Evolutionary conservation across 2,797 vertebrate species (phyloP).

Genomic region (Coluber constrictor): DNA sequence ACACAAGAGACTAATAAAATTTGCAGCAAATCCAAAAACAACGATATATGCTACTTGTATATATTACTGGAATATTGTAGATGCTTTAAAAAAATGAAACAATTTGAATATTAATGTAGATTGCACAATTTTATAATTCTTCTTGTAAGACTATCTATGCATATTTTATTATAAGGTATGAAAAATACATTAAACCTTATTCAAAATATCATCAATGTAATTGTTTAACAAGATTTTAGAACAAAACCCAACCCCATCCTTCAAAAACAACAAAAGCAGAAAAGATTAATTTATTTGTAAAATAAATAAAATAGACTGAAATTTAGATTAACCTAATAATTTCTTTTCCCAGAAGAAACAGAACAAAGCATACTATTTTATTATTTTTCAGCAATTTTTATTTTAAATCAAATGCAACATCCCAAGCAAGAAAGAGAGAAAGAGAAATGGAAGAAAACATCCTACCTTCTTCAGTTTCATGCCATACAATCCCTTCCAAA

Average conservation of each 20-base stretch:
- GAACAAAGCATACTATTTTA: not conserved
- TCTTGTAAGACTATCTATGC: not conserved
- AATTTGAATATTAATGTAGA: not conserved
- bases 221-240: not conserved
- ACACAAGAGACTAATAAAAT: not conserved
- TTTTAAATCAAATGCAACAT: conserved; percentile 34
- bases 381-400: not conserved
- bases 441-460: conserved; percentile 5
- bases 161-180: not conserved
- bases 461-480: conserved; percentile 98
- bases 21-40: not conserved
- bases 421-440: conserved; percentile 36
- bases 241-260: not conserved
- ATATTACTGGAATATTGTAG: not conserved
- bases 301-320: not conserved
- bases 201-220: not conserved
- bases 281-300: conserved; percentile 1
- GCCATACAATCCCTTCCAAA: conserved; percentile 98
- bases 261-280: not conserved
- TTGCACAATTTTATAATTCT: not conserved
- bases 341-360: not conserved
- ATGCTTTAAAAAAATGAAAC: not conserved
- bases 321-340: not conserved
- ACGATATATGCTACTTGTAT: not conserved
- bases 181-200: not conserved